phyloP scores from a whole-genome alignment of 1,140 invertebrate genomes.

The Andricus grossulariae region DNA sequence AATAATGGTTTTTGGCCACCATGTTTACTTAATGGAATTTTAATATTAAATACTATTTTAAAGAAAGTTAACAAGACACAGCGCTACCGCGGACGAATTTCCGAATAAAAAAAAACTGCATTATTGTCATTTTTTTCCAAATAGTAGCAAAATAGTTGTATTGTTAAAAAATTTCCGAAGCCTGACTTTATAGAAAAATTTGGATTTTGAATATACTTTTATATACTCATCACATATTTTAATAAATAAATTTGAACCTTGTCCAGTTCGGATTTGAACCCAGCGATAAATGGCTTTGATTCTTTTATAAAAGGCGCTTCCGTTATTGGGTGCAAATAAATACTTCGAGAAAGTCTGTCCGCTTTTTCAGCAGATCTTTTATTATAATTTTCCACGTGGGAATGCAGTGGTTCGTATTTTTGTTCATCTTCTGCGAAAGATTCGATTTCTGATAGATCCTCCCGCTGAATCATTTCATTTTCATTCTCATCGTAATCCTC shows the following conservation, averaged over 20 bases:
- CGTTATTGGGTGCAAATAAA: conserved; percentile 33
- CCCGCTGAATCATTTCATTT: conserved; percentile 63
- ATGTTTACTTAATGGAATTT: too few relatives aligned
- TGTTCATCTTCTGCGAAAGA: conserved; percentile 47
- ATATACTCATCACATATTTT: too few relatives aligned
- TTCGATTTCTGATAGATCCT: conserved; percentile 53
- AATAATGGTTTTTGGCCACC: too few relatives aligned
- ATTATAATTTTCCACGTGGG: conserved; percentile 61
- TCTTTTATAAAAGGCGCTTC: conserved; percentile 49
- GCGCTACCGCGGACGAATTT: too few relatives aligned
- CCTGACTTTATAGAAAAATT: too few relatives aligned
- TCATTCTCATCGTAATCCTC: conserved; percentile 60
- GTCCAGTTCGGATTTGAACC: conserved; percentile 58
- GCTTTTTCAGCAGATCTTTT: conserved; percentile 39
- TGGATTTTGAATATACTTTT: too few relatives aligned
- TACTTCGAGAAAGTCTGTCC: conserved; percentile 15
- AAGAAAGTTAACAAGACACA: too few relatives aligned
- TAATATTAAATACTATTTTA: too few relatives aligned
- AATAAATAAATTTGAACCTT: conserved; percentile 42
- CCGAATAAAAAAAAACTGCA: too few relatives aligned
- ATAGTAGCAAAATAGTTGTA: too few relatives aligned
- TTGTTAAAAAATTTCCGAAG: too few relatives aligned
- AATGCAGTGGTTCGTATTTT: conserved; percentile 62
- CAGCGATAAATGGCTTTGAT: conserved; percentile 55
- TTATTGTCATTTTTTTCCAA: too few relatives aligned